A percentile compares a stretch with the other conserved stretches of the same genome.
Evolutionary conservation across 1,140 invertebrate species (phyloP).

Genomic region (Eriosoma lanigerum): DNA sequence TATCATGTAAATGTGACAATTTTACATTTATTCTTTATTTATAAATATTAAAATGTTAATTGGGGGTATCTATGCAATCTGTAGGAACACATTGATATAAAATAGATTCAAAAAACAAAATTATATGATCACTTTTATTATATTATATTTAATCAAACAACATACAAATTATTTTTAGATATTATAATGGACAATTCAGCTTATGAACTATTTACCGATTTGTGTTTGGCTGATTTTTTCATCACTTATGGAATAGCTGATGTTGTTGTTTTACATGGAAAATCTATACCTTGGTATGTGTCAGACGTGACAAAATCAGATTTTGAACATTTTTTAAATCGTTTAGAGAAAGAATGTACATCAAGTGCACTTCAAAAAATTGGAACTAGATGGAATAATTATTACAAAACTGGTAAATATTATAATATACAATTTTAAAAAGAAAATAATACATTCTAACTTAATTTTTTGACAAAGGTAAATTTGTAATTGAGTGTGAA

Average conservation of each 20-base stretch:
- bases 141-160: no score
- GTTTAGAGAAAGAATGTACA: constrained; percentile 59
- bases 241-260: constrained; percentile 67
- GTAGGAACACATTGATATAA: no score
- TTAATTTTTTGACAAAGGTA: constrained; percentile 35
- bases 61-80: no score
- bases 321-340: constrained; percentile 70
- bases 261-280: constrained; percentile 81
- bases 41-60: no score
- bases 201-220: constrained; percentile 89
- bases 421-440: background rate
- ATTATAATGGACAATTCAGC: constrained; percentile 92
- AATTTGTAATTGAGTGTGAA: constrained; percentile 60
- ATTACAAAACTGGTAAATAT: constrained; percentile 24
- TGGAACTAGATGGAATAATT: constrained; percentile 28
- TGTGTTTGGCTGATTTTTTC: constrained; percentile 83
- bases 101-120: no score
- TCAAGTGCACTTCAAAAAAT: constrained; percentile 55
- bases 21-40: no score
- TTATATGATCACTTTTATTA: no score
- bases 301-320: constrained; percentile 84
- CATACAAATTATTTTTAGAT: constrained; percentile 61
- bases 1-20: no score
- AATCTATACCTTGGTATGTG: constrained; percentile 93
- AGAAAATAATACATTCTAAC: no score